These are phyloP conservation scores for Eurosta solidaginis DNA, from an alignment of 1,140 invertebrate species.

Conservation along the genomic window DNA sequence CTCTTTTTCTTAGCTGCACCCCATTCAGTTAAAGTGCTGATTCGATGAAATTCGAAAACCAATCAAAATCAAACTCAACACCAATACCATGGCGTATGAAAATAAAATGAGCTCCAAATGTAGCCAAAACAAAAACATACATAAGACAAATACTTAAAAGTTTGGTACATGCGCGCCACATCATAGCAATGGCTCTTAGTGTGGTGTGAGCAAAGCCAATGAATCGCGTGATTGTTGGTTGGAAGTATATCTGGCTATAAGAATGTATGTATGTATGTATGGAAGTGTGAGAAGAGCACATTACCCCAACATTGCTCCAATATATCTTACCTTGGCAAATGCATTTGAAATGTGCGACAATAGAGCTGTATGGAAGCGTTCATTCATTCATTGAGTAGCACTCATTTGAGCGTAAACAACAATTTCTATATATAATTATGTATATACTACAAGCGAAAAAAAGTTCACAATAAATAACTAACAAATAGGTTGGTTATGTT, in stretches of 20 bases:
- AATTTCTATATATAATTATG: no score
- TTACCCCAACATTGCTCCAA: slow-evolving; percentile 4
- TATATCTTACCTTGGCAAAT: not conserved
- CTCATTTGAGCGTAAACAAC: not conserved
- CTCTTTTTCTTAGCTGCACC: no score
- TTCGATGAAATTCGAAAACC: slow-evolving; percentile 38
- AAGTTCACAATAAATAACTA: no score
- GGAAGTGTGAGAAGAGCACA: not conserved
- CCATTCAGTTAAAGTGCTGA: slow-evolving; percentile 8
- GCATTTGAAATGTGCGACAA: not conserved
- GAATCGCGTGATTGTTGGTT: not conserved
- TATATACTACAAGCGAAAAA: no score
- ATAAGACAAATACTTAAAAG: not conserved
- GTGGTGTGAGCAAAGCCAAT: not conserved
- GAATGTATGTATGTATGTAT: not conserved
- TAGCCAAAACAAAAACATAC: not conserved
- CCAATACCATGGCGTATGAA: slow-evolving; percentile 29
- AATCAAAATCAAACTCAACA: slow-evolving; percentile 35
- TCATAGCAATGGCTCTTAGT: not conserved
- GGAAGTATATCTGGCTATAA: not conserved
- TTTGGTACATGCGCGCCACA: not conserved
- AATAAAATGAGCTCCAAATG: slow-evolving; percentile 20
- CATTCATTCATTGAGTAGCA: not conserved
- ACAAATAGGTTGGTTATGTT: no score
- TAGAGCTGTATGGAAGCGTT: not conserved